Percentiles rank a stretch among this genome's conserved stretches.
phyloP scores from a whole-genome alignment of 2,797 vertebrate genomes.

The Trematomus bernacchii region DNA sequence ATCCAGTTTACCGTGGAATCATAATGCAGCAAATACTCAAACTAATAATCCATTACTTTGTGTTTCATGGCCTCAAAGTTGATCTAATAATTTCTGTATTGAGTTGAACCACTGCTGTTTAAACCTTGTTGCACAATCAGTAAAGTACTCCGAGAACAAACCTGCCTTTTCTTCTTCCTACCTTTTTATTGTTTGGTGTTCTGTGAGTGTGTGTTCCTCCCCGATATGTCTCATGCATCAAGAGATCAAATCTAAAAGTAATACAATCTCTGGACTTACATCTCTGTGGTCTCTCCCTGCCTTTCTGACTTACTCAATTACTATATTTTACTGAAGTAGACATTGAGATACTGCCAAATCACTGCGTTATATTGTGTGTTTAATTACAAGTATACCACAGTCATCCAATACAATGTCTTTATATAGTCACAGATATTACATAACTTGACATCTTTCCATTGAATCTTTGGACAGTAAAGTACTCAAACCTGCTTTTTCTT shows the following conservation, averaged over 20 bases:
- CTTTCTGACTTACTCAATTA: too few species aligned
- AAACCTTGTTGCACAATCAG: slow-evolving; percentile 30
- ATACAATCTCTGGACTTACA: slow-evolving; percentile 65
- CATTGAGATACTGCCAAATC: too few species aligned
- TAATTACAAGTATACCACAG: too few species aligned
- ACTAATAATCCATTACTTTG: neutral
- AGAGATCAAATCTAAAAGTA: slow-evolving; percentile 72
- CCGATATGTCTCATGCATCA: slow-evolving; percentile 57
- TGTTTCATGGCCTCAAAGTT: neutral
- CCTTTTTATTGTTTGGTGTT: slow-evolving; percentile 20
- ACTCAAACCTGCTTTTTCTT: slow-evolving; percentile 19
- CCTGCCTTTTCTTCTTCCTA: slow-evolving; percentile 8
- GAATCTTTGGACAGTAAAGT: slow-evolving; percentile 20
- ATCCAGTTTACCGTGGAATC: neutral
- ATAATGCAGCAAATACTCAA: neutral
- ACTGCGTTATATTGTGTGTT: too few species aligned
- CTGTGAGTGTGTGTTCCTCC: neutral
- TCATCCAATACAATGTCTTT: too few species aligned
- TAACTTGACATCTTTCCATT: too few species aligned
- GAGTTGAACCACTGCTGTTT: slow-evolving; percentile 4
- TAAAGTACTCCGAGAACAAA: slow-evolving; percentile 19
- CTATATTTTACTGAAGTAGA: too few species aligned
- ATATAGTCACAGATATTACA: too few species aligned
- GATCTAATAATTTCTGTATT: neutral
- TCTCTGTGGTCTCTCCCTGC: slow-evolving; percentile 23